Percentiles rank a stretch among this genome's conserved stretches.
Evolutionary conservation across 2,113 vertebrate genomes (phyloP).

Genomic region (Eulacestoma nigropectus): DNA sequence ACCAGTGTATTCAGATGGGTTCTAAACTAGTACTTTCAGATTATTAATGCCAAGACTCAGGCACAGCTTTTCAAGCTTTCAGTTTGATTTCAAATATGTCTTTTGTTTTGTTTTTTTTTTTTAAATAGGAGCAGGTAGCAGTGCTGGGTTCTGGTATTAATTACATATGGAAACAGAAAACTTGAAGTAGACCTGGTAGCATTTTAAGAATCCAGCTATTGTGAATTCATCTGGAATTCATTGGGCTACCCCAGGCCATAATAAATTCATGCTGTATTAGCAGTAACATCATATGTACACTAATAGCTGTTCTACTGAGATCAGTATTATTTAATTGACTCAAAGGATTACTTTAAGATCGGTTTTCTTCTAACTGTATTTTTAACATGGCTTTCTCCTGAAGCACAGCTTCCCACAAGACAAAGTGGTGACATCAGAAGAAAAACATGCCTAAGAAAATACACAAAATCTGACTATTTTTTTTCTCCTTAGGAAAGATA

Average conservation of each 20-base stretch:
- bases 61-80: background rate
- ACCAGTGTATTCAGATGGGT: background rate
- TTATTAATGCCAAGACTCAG: background rate
- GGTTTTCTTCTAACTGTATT: slow-evolving; percentile 19
- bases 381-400: background rate
- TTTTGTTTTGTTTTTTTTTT: background rate
- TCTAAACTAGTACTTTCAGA: background rate
- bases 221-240: slow-evolving; percentile 59
- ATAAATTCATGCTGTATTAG: slow-evolving; percentile 56
- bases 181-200: slow-evolving; percentile 47
- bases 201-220: slow-evolving; percentile 57
- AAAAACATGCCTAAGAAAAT: slow-evolving; percentile 6
- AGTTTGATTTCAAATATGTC: background rate
- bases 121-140: slow-evolving; percentile 16
- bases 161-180: slow-evolving; percentile 53
- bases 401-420: background rate
- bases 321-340: slow-evolving; percentile 52
- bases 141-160: slow-evolving; percentile 32
- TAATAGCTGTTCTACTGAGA: slow-evolving; percentile 54
- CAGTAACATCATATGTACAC: slow-evolving; percentile 36
- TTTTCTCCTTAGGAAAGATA: background rate
- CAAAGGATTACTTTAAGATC: slow-evolving; percentile 51
- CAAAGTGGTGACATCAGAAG: background rate
- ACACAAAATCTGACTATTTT: background rate
- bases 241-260: slow-evolving; percentile 33